These are phyloP conservation scores for Alligator mississippiensis DNA, from an alignment of 2,113 vertebrate genomes.

Conservation along the genomic window DNA sequence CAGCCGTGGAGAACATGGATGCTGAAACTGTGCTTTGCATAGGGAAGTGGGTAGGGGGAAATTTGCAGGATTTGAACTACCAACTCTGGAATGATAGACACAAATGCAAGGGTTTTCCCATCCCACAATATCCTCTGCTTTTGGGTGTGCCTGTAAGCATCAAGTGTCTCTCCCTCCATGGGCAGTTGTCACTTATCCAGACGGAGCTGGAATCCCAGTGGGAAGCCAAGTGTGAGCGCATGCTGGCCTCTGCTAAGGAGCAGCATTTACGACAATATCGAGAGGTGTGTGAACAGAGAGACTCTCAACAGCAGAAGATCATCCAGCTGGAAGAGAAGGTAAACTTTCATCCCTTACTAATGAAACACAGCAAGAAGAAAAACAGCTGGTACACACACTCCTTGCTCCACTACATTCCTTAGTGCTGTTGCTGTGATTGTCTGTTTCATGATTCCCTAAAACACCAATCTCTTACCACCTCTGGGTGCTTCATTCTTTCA, in stretches of 20 bases:
- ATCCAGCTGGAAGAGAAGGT: slow-evolving; percentile 88
- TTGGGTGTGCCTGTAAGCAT: not conserved
- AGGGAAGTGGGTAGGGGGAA: not conserved
- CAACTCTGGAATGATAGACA: not conserved
- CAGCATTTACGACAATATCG: slow-evolving; percentile 80
- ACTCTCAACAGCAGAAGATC: slow-evolving; percentile 80
- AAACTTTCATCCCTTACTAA: not conserved
- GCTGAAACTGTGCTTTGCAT: not conserved
- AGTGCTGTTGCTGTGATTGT: not conserved
- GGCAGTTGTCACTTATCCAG: slow-evolving; percentile 85
- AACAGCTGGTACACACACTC: not conserved
- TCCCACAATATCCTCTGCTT: not conserved
- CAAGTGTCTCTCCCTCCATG: not conserved
- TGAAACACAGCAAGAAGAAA: not conserved
- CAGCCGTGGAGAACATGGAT: not conserved
- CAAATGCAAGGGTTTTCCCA: not conserved
- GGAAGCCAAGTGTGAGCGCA: slow-evolving; percentile 82
- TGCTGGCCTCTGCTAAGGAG: slow-evolving; percentile 79
- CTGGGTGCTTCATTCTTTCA: fast-evolving
- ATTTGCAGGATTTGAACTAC: not conserved
- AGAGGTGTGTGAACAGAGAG: slow-evolving; percentile 84
- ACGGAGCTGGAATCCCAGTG: slow-evolving; percentile 88
- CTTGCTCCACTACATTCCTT: not conserved
- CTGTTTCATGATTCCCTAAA: no score
- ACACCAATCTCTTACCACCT: not conserved